Conservation (phyloP, 2,113 vertebrate species). For the Channa maculata region DNA sequence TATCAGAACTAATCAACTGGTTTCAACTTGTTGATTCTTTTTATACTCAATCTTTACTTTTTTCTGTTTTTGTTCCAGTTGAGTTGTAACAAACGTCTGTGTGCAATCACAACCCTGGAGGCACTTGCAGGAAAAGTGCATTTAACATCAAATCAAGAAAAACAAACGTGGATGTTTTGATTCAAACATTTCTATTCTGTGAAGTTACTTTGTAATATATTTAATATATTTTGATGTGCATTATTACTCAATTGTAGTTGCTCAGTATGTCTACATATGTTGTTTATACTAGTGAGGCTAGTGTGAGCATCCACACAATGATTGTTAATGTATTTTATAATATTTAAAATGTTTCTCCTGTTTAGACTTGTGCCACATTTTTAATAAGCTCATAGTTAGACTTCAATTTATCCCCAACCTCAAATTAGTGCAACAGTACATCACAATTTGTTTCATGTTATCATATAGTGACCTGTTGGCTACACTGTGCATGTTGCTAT, state of each 20-base stretch:
- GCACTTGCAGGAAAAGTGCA: constrained; percentile 95
- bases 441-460: neutral
- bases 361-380: constrained; percentile 66
- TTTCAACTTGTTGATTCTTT: constrained; percentile 87
- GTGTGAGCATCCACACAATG: constrained; percentile 83
- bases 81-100: constrained; percentile 64
- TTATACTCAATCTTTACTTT: constrained; percentile 66
- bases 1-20: constrained; percentile 86
- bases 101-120: constrained; percentile 85
- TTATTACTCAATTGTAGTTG: constrained; percentile 65
- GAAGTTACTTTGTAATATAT: constrained; percentile 90
- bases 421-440: constrained; percentile 21
- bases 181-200: constrained; percentile 69
- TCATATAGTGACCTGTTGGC: constrained; percentile 50
- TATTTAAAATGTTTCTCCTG: constrained; percentile 71
- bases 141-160: constrained; percentile 77
- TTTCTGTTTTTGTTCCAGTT: constrained; percentile 46
- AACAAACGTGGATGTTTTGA: constrained; percentile 47
- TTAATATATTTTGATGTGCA: constrained; percentile 85
- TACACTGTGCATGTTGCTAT: constrained; percentile 18
- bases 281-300: constrained; percentile 90
- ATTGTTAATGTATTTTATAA: constrained; percentile 80
- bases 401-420: constrained; percentile 1
- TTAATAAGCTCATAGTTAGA: constrained; percentile 67
- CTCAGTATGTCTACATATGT: constrained; percentile 85